A percentile compares a stretch with the other conserved stretches of the same genome.
Evolutionary conservation across 2,888 invertebrate genomes (phyloP).

Genomic region (Trichogramma evanescens): DNA sequence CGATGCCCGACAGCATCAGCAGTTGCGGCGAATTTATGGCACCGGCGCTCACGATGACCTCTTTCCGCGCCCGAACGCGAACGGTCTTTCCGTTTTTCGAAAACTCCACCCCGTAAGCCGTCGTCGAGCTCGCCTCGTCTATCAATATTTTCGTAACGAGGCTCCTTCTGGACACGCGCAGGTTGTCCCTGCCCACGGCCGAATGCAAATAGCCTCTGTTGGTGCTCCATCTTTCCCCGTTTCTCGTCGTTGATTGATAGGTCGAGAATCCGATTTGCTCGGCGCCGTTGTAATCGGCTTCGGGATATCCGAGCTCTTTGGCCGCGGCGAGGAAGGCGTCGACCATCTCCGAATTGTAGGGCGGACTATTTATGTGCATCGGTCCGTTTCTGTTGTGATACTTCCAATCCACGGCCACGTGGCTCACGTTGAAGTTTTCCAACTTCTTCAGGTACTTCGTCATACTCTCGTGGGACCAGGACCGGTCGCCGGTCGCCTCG

Average conservation of each 20-base stretch:
- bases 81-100: conserved; percentile 59
- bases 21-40: conserved; percentile 82
- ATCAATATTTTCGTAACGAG: conserved; percentile 69
- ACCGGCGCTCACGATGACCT: conserved; percentile 80
- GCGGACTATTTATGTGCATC: conserved; percentile 74
- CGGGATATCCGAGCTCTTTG: conserved; percentile 68
- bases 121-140: conserved; percentile 55
- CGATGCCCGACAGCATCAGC: conserved; percentile 84
- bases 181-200: conserved; percentile 65
- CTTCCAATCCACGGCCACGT: conserved; percentile 65
- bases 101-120: conserved; percentile 71
- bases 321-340: conserved; percentile 76
- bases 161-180: conserved; percentile 71
- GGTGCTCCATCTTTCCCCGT: conserved; percentile 79
- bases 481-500: conserved; percentile 63
- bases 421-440: conserved; percentile 77
- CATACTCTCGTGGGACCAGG: conserved; percentile 79
- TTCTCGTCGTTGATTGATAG: conserved; percentile 73
- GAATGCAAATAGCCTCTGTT: conserved; percentile 79
- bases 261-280: conserved; percentile 80
- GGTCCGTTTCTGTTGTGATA: conserved; percentile 75
- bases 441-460: conserved; percentile 79
- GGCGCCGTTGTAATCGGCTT: conserved; percentile 69
- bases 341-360: conserved; percentile 74
- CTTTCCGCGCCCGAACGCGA: conserved; percentile 63